phyloP scores from a whole-genome alignment of 1,140 invertebrate species.

The Plectrocnemia conspersa region DNA sequence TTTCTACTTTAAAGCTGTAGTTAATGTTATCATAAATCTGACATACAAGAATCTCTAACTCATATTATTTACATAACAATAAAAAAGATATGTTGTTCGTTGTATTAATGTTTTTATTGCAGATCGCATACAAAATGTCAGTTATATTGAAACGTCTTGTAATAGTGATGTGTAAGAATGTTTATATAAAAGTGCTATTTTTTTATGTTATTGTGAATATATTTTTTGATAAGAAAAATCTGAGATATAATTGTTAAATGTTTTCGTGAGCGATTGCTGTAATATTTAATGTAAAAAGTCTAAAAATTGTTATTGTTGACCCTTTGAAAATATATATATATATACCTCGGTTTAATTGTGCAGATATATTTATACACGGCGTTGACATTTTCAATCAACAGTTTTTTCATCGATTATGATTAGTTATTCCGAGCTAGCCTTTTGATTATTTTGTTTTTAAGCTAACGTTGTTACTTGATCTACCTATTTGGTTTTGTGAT shows the following conservation, averaged over 20 bases:
- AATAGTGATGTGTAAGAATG: too few relatives aligned
- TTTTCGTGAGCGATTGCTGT: background rate
- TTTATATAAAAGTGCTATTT: conserved; percentile 8
- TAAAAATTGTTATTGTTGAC: conserved; percentile 18
- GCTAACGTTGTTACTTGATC: too few relatives aligned
- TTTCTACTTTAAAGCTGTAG: too few relatives aligned
- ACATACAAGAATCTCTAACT: too few relatives aligned
- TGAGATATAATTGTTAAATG: conserved; percentile 22
- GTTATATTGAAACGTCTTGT: too few relatives aligned
- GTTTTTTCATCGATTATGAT: conserved; percentile 3
- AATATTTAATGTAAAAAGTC: conserved; percentile 18
- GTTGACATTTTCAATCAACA: conserved; percentile 22
- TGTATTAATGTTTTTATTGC: too few relatives aligned
- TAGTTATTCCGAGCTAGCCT: too few relatives aligned
- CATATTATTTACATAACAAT: too few relatives aligned
- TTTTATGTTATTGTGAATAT: conserved; percentile 6
- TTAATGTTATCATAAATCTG: too few relatives aligned
- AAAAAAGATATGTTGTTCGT: too few relatives aligned
- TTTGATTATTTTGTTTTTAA: conserved; percentile 1
- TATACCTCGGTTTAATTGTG: conserved; percentile 15
- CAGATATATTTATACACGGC: conserved; percentile 12
- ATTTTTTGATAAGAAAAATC: conserved; percentile 3
- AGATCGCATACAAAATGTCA: too few relatives aligned
- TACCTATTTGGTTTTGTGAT: too few relatives aligned
- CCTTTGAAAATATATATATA: conserved; percentile 14